Conservation (phyloP, 2,113 vertebrate species). For the Protomyctophum bolini region DNA sequence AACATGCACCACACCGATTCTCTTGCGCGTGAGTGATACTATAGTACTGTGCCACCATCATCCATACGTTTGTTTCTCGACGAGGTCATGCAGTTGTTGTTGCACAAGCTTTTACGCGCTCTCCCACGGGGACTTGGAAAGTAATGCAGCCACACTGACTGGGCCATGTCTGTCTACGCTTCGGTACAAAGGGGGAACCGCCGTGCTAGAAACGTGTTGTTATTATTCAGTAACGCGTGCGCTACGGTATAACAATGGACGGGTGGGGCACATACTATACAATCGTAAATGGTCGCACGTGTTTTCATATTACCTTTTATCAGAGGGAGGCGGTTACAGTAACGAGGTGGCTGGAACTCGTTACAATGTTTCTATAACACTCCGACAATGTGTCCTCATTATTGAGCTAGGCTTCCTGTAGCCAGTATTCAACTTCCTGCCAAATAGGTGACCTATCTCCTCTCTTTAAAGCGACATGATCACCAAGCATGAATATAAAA, state of each 20-base stretch:
- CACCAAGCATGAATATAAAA: too few relatives aligned
- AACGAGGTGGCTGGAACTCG: slow-evolving; percentile 8
- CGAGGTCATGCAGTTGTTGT: too few relatives aligned
- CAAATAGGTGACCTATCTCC: slow-evolving; percentile 45
- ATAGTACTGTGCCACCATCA: too few relatives aligned
- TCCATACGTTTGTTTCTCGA: too few relatives aligned
- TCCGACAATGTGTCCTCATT: slow-evolving; percentile 47
- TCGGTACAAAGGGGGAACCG: slow-evolving; percentile 15
- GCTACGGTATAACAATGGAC: neutral
- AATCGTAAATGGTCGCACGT: neutral
- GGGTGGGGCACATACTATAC: neutral
- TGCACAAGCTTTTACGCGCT: too few relatives aligned
- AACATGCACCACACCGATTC: neutral
- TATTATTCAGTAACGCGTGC: neutral
- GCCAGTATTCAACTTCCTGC: slow-evolving; percentile 64
- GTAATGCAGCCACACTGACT: slow-evolving; percentile 39
- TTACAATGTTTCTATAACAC: slow-evolving; percentile 43
- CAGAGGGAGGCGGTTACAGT: neutral
- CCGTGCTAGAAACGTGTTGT: neutral
- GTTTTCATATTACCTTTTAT: slow-evolving; percentile 43
- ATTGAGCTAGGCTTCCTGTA: slow-evolving; percentile 51
- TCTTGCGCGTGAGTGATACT: too few relatives aligned
- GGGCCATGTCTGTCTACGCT: slow-evolving; percentile 48
- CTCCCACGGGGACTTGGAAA: neutral
- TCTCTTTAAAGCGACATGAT: slow-evolving; percentile 55